phyloP scores from a whole-genome alignment of 1,140 invertebrate genomes.

The Cotesia vestalis region DNA sequence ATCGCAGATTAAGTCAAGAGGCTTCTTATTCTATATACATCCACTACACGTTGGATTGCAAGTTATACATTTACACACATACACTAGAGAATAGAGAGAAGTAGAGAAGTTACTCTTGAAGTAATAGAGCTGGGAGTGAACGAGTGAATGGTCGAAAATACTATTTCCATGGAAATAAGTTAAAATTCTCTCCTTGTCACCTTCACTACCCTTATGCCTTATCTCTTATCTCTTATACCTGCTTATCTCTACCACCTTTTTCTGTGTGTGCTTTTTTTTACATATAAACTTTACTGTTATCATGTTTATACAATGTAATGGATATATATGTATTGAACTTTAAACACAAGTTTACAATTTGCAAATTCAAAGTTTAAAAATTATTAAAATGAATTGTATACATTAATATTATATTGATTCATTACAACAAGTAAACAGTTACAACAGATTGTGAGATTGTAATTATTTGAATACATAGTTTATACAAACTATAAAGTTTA shows the following conservation, averaged over 20 bases:
- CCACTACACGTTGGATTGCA: too few species aligned
- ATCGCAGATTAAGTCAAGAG: slow-evolving; percentile 42
- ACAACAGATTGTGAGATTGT: not conserved
- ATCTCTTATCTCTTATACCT: not conserved
- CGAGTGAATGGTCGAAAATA: slow-evolving; percentile 34
- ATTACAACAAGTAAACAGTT: not conserved
- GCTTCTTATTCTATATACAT: slow-evolving; percentile 9
- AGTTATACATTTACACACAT: too few species aligned
- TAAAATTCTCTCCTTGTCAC: slow-evolving; percentile 15
- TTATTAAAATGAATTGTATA: too few species aligned
- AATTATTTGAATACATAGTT: not conserved
- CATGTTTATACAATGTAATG: too few species aligned
- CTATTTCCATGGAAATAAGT: slow-evolving; percentile 50
- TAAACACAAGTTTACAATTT: too few species aligned
- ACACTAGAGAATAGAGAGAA: not conserved
- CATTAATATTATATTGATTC: too few species aligned
- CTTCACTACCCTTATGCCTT: not conserved
- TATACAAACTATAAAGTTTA: not conserved
- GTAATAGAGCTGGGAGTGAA: slow-evolving; percentile 20
- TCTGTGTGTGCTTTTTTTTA: not conserved
- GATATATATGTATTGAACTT: too few species aligned
- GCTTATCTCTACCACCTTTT: slow-evolving; percentile 5
- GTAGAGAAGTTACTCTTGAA: slow-evolving; percentile 16
- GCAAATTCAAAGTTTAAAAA: too few species aligned
- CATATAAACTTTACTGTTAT: too few species aligned